Conservation (phyloP, 1,140 invertebrate genomes). For the Heliconius melpomene region DNA sequence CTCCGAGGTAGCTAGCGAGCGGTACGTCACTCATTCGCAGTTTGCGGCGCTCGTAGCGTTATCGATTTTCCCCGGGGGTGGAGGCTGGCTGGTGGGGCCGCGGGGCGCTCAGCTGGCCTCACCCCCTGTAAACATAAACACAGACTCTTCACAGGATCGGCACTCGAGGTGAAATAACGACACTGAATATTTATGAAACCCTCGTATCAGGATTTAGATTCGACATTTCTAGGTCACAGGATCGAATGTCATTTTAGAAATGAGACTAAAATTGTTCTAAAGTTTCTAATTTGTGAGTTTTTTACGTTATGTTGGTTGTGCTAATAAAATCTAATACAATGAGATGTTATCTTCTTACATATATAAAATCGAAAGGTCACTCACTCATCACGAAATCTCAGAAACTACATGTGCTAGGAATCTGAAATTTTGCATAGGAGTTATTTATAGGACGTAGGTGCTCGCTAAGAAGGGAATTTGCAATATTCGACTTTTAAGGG, state of each 20-base stretch:
- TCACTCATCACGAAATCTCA: no score
- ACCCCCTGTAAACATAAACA: constrained; percentile 77
- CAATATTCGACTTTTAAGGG: no score
- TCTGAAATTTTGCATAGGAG: no score
- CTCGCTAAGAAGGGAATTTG: no score
- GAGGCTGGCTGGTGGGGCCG: constrained; percentile 32
- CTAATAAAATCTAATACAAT: neutral
- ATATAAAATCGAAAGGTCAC: no score
- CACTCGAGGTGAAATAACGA: constrained; percentile 76
- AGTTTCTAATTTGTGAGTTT: neutral
- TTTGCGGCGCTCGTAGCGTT: constrained; percentile 67
- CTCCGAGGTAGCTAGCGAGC: constrained; percentile 36
- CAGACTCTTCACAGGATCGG: constrained; percentile 70
- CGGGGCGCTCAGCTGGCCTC: constrained; percentile 64
- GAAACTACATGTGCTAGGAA: no score
- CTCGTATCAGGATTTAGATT: constrained; percentile 72
- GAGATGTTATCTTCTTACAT: no score
- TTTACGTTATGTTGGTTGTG: neutral
- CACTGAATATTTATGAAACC: constrained; percentile 77
- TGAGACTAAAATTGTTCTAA: neutral
- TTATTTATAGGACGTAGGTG: no score
- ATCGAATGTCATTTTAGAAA: constrained; percentile 54
- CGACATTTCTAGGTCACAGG: constrained; percentile 72
- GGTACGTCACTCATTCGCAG: constrained; percentile 63
- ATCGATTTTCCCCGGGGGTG: constrained; percentile 73